These are phyloP conservation scores for Drosophila watanabei DNA, from an alignment of 1,140 invertebrate genomes.

Conservation along the genomic window DNA sequence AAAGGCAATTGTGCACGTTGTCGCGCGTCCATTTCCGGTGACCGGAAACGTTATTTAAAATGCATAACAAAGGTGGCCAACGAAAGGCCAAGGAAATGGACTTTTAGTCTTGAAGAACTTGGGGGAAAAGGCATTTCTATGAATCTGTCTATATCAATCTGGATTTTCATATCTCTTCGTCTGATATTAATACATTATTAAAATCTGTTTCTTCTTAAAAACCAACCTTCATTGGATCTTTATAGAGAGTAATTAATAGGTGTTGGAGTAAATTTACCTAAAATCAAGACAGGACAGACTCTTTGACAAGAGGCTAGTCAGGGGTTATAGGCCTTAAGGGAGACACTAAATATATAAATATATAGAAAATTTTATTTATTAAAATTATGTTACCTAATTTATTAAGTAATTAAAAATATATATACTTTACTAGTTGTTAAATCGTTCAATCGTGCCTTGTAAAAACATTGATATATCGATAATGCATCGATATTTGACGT, in stretches of 20 bases:
- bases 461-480: too few relatives aligned
- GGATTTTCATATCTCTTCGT: neutral
- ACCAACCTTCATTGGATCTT: neutral
- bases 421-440: too few relatives aligned
- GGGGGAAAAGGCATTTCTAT: neutral
- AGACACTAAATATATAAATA: neutral
- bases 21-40: slow-evolving; percentile 9
- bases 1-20: slow-evolving; percentile 1
- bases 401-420: too few relatives aligned
- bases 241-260: neutral
- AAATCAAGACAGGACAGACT: neutral
- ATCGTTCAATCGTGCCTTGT: too few relatives aligned
- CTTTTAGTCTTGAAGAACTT: neutral
- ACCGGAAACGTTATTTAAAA: slow-evolving; percentile 39
- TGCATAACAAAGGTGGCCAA: slow-evolving; percentile 1
- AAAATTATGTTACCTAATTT: too few relatives aligned
- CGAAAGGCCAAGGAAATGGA: neutral
- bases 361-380: too few relatives aligned
- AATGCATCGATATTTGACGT: too few relatives aligned
- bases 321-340: neutral
- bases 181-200: neutral
- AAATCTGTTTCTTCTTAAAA: neutral
- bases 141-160: neutral
- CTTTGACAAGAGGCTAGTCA: neutral
- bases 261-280: neutral